These are phyloP conservation scores for Drosophila sp. DNA, from an alignment of 1,140 invertebrate genomes.

Conservation along the genomic window DNA sequence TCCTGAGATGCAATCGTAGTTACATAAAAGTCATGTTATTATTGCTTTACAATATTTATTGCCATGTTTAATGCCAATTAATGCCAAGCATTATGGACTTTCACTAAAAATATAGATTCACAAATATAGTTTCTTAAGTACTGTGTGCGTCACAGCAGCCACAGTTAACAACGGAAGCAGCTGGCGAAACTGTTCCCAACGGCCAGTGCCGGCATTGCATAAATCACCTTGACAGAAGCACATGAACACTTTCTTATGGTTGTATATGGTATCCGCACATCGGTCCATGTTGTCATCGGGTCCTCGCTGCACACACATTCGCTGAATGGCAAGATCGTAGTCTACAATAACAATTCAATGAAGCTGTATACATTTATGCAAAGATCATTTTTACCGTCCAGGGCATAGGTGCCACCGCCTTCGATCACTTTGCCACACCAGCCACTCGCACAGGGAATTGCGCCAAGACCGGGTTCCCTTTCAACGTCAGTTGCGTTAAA, in stretches of 20 bases:
- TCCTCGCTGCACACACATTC: slow-evolving; percentile 93
- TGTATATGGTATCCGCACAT: slow-evolving; percentile 93
- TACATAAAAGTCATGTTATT: background rate
- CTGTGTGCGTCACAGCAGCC: background rate
- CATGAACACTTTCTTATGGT: slow-evolving; percentile 93
- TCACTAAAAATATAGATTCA: background rate
- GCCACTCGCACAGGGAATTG: slow-evolving; percentile 93
- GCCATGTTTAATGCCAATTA: background rate
- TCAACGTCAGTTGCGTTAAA: slow-evolving; percentile 91
- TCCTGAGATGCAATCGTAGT: too few species aligned
- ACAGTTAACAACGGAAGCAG: background rate
- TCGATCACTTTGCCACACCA: slow-evolving; percentile 97
- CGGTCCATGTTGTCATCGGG: slow-evolving; percentile 94
- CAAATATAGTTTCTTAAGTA: background rate
- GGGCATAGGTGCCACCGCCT: slow-evolving; percentile 89
- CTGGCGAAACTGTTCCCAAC: background rate
- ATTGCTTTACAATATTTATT: slow-evolving; percentile 12
- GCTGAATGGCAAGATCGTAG: slow-evolving; percentile 93
- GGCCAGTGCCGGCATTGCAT: slow-evolving; percentile 87
- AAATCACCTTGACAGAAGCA: slow-evolving; percentile 97
- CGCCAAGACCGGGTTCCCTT: slow-evolving; percentile 89
- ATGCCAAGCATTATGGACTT: slow-evolving; percentile 1
- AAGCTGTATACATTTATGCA: slow-evolving; percentile 51
- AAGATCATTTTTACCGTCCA: slow-evolving; percentile 85
- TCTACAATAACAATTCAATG: slow-evolving; percentile 86